Base-by-base conservation (phyloP, 2,797 vertebrate genomes). In the Vultur gryphus region DNA sequence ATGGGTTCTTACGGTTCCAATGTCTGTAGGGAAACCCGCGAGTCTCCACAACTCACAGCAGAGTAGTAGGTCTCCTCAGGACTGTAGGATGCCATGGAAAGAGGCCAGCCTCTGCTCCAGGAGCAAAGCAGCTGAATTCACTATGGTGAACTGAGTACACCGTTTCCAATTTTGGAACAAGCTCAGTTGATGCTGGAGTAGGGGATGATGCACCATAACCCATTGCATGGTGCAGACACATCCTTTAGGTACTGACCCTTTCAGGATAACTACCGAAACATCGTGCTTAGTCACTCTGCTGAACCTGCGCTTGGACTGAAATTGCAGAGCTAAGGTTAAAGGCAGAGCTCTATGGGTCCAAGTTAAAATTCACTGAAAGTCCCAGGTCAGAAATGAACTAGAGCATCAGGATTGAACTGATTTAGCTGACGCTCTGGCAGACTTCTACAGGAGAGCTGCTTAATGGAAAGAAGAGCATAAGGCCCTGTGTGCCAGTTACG, bases 211-310 rank as follows among this genome's bases (percentile, higher is more conserved):
- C 21, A 26, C 39, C 39, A 11, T 26, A 70, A 70, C 16, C 25
- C 28, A 4, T 0, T 44, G 28, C 31, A 21, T 10, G 11, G 21
- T 19, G 59, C 43, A 37, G 23, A 24, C 28, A 33, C 19, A 7
- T 70, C 70, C 58, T 76, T 33, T 29, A 46, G 51, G 24, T 8
- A 46, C 23, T 28, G 62, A 54, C 44, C 31, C 44, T 85, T 77
- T 37, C n/a, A 28, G 64, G 51, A 20, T 21, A 87, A 54, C 54
- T 61, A 16, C 12, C 0, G 3, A 91, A 76, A 71, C 7, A 11
- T 13, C 0, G 0, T 18, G 51, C 71, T 84, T 15, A 62, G 59
- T 83, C 55, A 41, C 25, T 7, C 21, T 0, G 1, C 58, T 59
- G 49, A 90, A 62, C 41, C 43, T 46, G 33, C 13, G 2, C 58